Evolutionary conservation across 2,113 vertebrate species (phyloP).

Genomic region (Aspidoscelis tigris): DNA sequence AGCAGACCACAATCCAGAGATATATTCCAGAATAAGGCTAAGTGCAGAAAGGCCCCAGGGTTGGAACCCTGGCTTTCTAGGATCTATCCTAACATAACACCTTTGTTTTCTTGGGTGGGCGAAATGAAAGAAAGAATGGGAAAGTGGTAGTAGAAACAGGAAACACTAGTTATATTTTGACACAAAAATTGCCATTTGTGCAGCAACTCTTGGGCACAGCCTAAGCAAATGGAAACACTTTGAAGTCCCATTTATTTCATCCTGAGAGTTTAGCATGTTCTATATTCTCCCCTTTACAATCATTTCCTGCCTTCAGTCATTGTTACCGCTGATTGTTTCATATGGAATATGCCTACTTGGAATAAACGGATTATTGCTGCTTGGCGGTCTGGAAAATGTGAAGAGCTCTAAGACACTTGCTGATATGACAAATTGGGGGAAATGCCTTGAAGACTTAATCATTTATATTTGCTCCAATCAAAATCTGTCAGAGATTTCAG

Average conservation of each 20-base stretch:
- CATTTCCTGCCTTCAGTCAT: background rate
- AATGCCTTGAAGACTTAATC: background rate
- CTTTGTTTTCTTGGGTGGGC: too few relatives aligned
- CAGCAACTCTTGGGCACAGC: background rate
- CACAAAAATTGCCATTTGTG: background rate
- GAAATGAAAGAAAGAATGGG: too few relatives aligned
- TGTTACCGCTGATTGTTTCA: slow-evolving; percentile 13
- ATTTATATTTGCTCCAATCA: background rate
- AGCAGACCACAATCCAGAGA: too few relatives aligned
- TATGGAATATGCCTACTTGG: background rate
- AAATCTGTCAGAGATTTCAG: background rate
- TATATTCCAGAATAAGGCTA: too few relatives aligned
- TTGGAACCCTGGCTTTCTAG: too few relatives aligned
- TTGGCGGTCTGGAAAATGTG: slow-evolving; percentile 14
- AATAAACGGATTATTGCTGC: background rate
- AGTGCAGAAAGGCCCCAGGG: too few relatives aligned
- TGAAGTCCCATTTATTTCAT: slow-evolving; percentile 21
- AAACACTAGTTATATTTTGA: too few relatives aligned
- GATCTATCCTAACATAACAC: too few relatives aligned
- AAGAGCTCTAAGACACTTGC: background rate
- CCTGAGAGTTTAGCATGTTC: background rate
- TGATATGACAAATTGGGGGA: slow-evolving; percentile 3
- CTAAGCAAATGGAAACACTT: background rate
- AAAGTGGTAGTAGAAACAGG: too few relatives aligned
- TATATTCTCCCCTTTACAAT: background rate